phyloP scores from a whole-genome alignment of 2,797 vertebrate genomes.

The Loris lydekkerianus region DNA sequence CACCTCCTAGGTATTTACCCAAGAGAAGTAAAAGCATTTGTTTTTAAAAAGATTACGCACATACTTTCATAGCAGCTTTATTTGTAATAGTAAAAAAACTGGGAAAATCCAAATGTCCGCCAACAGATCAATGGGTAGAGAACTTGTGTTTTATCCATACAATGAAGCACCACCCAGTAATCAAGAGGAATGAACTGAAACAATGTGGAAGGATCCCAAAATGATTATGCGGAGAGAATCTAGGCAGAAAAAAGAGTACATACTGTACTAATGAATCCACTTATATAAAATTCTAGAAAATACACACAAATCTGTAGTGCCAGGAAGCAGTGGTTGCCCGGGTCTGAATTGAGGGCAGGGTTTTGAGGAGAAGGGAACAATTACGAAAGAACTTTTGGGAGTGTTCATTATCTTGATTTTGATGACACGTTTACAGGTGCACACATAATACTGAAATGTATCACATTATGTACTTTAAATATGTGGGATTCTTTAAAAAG shows the following conservation, averaged over 20 bases:
- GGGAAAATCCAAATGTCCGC: neutral
- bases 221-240: slow-evolving; percentile 26
- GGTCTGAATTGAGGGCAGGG: neutral
- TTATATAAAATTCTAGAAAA: slow-evolving; percentile 19
- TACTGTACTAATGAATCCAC: neutral
- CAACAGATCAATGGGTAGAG: neutral
- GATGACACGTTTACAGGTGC: neutral
- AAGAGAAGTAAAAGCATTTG: neutral
- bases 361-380: neutral
- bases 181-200: neutral
- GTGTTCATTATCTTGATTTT: slow-evolving; percentile 14
- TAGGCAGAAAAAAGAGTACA: slow-evolving; percentile 6
- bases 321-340: neutral
- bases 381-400: neutral
- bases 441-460: neutral
- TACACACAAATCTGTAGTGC: neutral
- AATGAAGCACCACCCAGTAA: neutral
- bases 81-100: neutral
- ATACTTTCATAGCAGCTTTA: neutral
- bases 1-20: neutral
- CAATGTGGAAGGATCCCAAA: neutral
- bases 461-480: neutral
- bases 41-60: neutral
- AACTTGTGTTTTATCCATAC: neutral
- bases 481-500: neutral